Base-by-base conservation (phyloP, 2,113 vertebrate species). In the Corythaeola cristata region DNA sequence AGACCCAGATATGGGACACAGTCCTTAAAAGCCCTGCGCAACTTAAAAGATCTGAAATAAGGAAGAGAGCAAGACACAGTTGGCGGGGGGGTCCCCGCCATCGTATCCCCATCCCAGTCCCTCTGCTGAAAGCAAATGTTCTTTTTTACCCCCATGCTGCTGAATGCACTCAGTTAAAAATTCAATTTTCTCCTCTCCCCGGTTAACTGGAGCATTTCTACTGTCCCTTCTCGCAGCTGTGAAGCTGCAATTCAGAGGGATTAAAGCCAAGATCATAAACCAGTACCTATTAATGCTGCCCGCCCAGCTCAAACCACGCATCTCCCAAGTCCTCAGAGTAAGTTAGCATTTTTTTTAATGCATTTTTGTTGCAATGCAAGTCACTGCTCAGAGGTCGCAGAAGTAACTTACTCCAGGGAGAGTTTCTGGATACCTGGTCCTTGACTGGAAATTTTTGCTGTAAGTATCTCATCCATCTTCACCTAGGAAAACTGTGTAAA, bases 1-100 rank as follows among this genome's bases (percentile, higher is more conserved):
- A 97, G 89, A 92, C 80, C 77, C 84, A 93, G 94, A 97, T 96
- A 96, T 73, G 90, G 95, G 95, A 92, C 84, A 16, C 52, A 58
- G 94, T 93, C 94, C 96, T 97, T 92, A 95, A 89, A 82, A 95
- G 96, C 86, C 94, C 96, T 41, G 69, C 0, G 0, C 0, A 21
- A 87, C 86, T 85, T 95, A 87, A 39, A 93, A 74, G 55, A 88
- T 62, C 62, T 72, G 55, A 85, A 89, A 85, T 35, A 66, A 95
- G 60, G 56, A 81, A 90, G 45, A 53, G n/a, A 71, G 58, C 15
- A 41, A 73, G 67, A 37, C 32, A 44, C 44, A 8, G 4, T n/a
- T 53, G 88, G 71, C 67, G 56, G 44, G 32, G 35, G 71, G 30
- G 53, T 52, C 67, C 33, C 63, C 3, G 9, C 6, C 7, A 3